Conservation (phyloP, 2,797 vertebrate genomes). For the Rhadinocentrus ornatus region DNA sequence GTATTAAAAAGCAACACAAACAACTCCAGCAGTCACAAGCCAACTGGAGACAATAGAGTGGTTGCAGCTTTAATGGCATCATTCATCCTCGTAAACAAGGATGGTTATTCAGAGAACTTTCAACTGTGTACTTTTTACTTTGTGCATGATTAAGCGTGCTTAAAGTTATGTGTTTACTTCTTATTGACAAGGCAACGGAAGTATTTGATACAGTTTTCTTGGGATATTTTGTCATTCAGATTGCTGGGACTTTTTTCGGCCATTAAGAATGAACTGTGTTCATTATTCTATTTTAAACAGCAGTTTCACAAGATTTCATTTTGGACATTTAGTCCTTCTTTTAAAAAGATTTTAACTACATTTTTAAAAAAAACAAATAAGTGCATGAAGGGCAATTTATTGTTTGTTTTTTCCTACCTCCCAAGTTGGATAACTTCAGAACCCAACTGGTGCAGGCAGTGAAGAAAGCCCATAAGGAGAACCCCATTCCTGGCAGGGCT, state of each 20-base stretch:
- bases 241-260: not conserved
- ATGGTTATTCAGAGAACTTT: constrained; percentile 7
- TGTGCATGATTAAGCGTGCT: constrained; percentile 16
- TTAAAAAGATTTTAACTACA: constrained; percentile 3
- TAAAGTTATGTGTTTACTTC: constrained; percentile 9
- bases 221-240: constrained; percentile 3
- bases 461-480: constrained; percentile 92
- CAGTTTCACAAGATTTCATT: not conserved
- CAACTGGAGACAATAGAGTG: constrained; percentile 31
- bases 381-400: not conserved
- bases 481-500: constrained; percentile 83
- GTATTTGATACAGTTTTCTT: not conserved
- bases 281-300: not conserved
- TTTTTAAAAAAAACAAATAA: not conserved
- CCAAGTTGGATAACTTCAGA: constrained; percentile 91
- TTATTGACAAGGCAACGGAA: constrained; percentile 5
- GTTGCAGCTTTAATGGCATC: constrained; percentile 15
- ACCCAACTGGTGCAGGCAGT: constrained; percentile 92
- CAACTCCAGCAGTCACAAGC: constrained; percentile 8
- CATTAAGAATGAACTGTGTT: constrained; percentile 6
- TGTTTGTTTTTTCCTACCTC: constrained; percentile 1
- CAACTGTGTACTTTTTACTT: constrained; percentile 1
- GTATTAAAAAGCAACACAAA: constrained; percentile 9
- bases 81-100: constrained; percentile 15
- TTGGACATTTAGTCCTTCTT: not conserved